These are phyloP conservation scores for Dolichopus griseipennis DNA, from an alignment of 2,888 invertebrate genomes.

Conservation along the genomic window DNA sequence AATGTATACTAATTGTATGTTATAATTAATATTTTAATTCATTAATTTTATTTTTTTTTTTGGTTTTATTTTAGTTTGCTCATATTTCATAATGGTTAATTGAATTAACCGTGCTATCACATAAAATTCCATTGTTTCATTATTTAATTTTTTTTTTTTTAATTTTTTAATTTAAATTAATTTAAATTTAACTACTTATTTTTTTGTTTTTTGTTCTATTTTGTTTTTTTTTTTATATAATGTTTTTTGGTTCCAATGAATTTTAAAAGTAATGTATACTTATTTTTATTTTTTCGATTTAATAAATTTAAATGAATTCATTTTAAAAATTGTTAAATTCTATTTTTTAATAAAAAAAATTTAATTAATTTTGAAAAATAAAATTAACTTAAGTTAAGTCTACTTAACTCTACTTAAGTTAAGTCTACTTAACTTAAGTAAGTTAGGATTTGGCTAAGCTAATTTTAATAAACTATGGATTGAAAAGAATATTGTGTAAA, in stretches of 20 bases:
- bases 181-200: neutral
- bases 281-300: no score
- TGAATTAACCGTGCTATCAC: slow-evolving; percentile 22
- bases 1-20: neutral
- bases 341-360: no score
- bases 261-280: neutral
- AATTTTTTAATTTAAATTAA: neutral
- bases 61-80: neutral
- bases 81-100: slow-evolving; percentile 17
- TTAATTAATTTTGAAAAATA: no score
- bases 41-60: no score
- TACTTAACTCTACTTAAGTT: no score
- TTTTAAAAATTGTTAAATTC: no score
- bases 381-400: no score
- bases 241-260: neutral
- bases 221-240: neutral
- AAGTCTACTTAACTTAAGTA: no score
- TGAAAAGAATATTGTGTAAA: no score
- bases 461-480: no score
- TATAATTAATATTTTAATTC: neutral
- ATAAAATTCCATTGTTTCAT: slow-evolving; percentile 23
- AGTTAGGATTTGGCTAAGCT: no score
- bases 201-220: neutral
- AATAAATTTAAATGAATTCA: no score
- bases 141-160: neutral